Evolutionary conservation across 2,113 vertebrate genomes (phyloP).

Genomic region (Oncorhynchus masou): DNA sequence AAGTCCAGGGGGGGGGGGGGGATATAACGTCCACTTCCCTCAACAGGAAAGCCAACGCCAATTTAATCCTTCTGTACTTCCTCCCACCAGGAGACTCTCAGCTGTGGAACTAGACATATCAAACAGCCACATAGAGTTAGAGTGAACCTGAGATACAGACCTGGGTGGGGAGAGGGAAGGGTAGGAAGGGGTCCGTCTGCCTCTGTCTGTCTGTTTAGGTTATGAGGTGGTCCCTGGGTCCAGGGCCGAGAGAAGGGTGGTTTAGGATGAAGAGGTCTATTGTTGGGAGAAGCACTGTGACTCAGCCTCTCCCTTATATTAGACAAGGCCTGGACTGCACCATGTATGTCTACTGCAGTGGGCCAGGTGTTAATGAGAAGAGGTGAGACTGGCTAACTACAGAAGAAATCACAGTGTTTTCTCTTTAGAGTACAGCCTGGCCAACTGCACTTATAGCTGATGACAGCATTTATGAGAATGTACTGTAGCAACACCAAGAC

Average conservation of each 20-base stretch:
- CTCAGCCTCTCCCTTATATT: not conserved
- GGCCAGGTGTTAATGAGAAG: not conserved
- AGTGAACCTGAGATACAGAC: slow-evolving; percentile 4
- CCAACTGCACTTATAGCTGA: not conserved
- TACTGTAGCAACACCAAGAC: not conserved
- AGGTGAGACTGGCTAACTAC: not conserved
- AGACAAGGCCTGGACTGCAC: not conserved
- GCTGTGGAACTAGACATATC: slow-evolving; percentile 4
- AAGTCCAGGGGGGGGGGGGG: slow-evolving; percentile 4
- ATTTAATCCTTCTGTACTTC: slow-evolving; percentile 22
- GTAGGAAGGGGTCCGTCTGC: not conserved
- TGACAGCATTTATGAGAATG: not conserved
- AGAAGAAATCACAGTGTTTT: not conserved
- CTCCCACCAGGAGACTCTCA: slow-evolving; percentile 10
- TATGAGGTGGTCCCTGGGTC: slow-evolving; percentile 8
- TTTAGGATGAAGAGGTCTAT: slow-evolving; percentile 10
- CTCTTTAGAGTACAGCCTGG: too few species aligned
- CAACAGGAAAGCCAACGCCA: slow-evolving; percentile 14
- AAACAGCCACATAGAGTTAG: not conserved
- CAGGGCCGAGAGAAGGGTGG: not conserved
- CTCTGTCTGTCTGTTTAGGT: not conserved
- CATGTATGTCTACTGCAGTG: not conserved
- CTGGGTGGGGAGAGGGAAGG: slow-evolving; percentile 12
- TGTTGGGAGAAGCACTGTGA: slow-evolving; percentile 8
- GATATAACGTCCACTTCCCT: not conserved